Base-by-base conservation (phyloP, 1,140 invertebrate genomes). In the Pseudomyrmex flavicornis region DNA sequence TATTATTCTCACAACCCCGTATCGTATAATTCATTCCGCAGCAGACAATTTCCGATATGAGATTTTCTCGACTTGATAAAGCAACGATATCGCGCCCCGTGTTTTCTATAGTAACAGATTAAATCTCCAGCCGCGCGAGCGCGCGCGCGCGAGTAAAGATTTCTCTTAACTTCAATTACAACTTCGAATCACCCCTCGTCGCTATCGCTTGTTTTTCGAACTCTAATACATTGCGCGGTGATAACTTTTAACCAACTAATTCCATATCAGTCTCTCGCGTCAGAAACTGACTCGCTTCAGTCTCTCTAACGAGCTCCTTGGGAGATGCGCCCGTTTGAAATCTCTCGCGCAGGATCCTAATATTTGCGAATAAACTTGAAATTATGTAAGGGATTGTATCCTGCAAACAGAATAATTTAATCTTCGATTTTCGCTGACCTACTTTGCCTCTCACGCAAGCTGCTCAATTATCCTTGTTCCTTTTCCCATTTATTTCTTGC, bases 11-110 rank as follows among this genome's bases (percentile, higher is more conserved):
- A 82, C 80, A 82, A 82, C 70, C 63, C 54, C 35, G 46, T 58
- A 44, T 17, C 66, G 69, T 82, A 68, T 87, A 87, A 87, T 87
- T 87, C 85, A 87, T 87, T 69, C 46, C 15, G 76, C 76, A 50
- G 66, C 66, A 59, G 54, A 80, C 76, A 80, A 70, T 80, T 80
- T 48, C 76, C 76, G 76, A 80, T 79, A 79, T 61, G 76, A 80
- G 76, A 80, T 80, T 61, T 58, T 61, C 66, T 35, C 54, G 12
- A 44, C 15, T 70, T 70, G 76, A 80, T 80, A 80, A 80, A 70
- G 20, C 76, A 68, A 70, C 65, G 66, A 80, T 80, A 80, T 80
- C 76, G 20, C 66, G 66, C 44, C 35, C 26, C 20, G 76, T 80
- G 76, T 80, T 80, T 80, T 80, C 76, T 80, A 70, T 70, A 61